Percentiles rank a stretch among this genome's conserved stretches.
Conservation (phyloP, 2,888 invertebrate genomes). For the Megamerina dolium region DNA sequence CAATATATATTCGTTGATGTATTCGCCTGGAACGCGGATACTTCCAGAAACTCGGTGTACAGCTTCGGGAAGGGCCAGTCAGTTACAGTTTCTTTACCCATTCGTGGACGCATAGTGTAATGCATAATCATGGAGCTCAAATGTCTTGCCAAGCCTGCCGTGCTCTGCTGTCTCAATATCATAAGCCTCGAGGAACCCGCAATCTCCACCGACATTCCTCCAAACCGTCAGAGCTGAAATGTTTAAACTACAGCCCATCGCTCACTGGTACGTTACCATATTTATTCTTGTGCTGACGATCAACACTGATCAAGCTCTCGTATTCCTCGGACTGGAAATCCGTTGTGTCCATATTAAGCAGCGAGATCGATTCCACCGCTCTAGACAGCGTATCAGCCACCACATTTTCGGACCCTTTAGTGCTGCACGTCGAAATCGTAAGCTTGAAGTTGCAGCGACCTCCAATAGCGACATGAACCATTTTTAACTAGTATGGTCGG, state of each 20-base stretch:
- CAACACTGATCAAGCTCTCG: neutral
- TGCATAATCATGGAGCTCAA: conserved; percentile 11
- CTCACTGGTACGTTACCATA: conserved; percentile 4
- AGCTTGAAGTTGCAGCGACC: conserved; percentile 21
- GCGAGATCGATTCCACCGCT: conserved; percentile 2
- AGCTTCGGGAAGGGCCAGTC: too few relatives aligned
- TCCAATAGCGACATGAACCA: conserved; percentile 29
- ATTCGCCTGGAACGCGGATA: too few relatives aligned
- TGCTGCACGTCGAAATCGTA: conserved; percentile 21
- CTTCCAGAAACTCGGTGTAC: neutral
- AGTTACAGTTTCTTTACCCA: conserved; percentile 3
- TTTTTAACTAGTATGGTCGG: conserved; percentile 26
- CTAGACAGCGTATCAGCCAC: conserved; percentile 29
- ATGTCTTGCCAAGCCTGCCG: conserved; percentile 13
- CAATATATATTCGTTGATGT: too few relatives aligned
- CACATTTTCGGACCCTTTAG: conserved; percentile 22
- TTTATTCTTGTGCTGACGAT: neutral
- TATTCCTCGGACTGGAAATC: conserved; percentile 3
- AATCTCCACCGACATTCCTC: conserved; percentile 9
- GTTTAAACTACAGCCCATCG: conserved; percentile 5
- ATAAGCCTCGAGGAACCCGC: conserved; percentile 12
- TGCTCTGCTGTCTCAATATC: conserved; percentile 8
- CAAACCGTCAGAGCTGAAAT: neutral
- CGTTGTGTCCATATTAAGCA: neutral
- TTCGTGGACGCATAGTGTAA: conserved; percentile 3